A percentile compares a stretch with the other conserved stretches of the same genome.
Conservation (phyloP, 2,888 invertebrate species). For the Cerastoderma edule region DNA sequence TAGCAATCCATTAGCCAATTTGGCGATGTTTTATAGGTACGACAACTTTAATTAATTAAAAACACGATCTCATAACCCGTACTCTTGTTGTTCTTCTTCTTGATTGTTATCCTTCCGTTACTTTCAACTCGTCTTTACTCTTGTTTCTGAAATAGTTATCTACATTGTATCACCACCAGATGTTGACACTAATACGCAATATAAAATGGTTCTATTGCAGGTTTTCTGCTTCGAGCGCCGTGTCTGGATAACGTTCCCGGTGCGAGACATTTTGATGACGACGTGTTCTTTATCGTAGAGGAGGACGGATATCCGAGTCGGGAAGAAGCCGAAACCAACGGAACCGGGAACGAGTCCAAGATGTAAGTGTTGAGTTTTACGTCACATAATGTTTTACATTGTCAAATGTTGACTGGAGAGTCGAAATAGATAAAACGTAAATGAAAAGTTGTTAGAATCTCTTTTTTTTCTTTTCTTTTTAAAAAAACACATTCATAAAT, state of each 20-base stretch:
- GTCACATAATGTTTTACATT: neutral
- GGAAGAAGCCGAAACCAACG: constrained; percentile 22
- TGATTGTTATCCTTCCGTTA: too few species aligned
- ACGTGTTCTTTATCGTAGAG: constrained; percentile 55
- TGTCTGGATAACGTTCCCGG: constrained; percentile 55
- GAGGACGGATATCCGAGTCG: constrained; percentile 49
- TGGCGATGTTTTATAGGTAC: too few species aligned
- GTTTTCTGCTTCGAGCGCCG: constrained; percentile 42
- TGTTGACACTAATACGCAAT: too few species aligned
- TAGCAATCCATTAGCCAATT: too few species aligned
- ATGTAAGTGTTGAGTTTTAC: constrained; percentile 2
- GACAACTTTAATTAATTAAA: too few species aligned
- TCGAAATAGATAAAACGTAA: neutral
- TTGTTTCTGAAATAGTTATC: too few species aligned
- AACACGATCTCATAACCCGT: too few species aligned
- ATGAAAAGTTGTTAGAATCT: neutral
- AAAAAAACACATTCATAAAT: neutral
- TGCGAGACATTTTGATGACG: constrained; percentile 51
- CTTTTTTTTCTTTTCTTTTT: neutral
- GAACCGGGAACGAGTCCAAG: constrained; percentile 16
- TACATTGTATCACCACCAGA: too few species aligned
- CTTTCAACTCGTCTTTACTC: too few species aligned
- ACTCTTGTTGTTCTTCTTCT: too few species aligned
- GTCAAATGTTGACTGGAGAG: neutral
- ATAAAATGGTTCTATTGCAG: constrained; percentile 27